phyloP scores from a whole-genome alignment of 1,140 invertebrate species.

The Pristionchus pacificus region DNA sequence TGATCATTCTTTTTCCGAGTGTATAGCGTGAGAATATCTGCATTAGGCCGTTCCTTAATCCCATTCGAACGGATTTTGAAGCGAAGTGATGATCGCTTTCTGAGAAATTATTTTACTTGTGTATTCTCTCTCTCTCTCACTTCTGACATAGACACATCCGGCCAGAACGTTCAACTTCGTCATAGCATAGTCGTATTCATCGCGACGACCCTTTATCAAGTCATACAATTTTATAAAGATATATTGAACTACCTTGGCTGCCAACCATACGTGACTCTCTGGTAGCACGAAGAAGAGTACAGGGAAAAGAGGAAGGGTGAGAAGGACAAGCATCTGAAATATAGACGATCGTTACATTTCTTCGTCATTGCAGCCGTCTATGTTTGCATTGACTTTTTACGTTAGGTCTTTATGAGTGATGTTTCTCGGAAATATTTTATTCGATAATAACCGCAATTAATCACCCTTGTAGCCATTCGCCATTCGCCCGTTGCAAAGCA shows the following conservation, averaged over 20 bases:
- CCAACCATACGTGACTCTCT: background rate
- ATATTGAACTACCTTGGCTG: background rate
- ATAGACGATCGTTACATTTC: too few species aligned
- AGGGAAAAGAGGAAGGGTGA: background rate
- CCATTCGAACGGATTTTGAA: too few species aligned
- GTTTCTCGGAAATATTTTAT: too few species aligned
- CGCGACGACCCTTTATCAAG: background rate
- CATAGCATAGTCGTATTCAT: background rate
- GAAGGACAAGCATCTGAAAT: background rate
- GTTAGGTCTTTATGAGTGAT: too few species aligned
- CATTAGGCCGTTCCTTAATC: too few species aligned
- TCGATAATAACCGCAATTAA: too few species aligned
- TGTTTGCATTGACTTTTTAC: too few species aligned
- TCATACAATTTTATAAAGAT: background rate
- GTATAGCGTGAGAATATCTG: background rate
- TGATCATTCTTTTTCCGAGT: background rate
- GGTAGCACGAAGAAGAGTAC: background rate
- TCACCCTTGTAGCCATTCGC: background rate
- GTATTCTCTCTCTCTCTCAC: background rate
- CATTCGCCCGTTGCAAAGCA: background rate
- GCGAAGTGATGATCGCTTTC: too few species aligned
- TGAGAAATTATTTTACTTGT: background rate
- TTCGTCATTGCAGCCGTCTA: too few species aligned
- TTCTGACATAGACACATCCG: background rate
- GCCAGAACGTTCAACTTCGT: background rate